Evolutionary conservation across 1,140 invertebrate genomes (phyloP).

Genomic region (Batillaria attramentaria): DNA sequence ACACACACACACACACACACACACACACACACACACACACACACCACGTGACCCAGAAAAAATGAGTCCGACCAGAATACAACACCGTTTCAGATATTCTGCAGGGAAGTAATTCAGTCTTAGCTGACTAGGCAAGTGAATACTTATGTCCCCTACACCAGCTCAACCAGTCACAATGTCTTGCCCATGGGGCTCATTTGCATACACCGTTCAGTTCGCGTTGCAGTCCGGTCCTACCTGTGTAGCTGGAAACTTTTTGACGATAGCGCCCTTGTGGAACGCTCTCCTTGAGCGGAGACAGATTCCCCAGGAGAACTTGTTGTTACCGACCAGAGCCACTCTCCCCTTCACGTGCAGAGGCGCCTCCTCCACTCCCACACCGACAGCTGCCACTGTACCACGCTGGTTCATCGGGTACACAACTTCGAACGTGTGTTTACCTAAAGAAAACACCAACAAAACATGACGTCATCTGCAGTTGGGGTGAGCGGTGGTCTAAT

Average conservation of each 20-base stretch:
- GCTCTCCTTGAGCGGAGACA: slow-evolving; percentile 21
- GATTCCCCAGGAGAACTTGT: slow-evolving; percentile 43
- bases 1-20: background rate
- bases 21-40: slow-evolving; percentile 18
- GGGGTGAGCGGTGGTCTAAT: too few species aligned
- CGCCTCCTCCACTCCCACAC: slow-evolving; percentile 39
- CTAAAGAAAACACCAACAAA: slow-evolving; percentile 13
- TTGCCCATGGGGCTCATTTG: too few species aligned
- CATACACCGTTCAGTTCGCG: too few species aligned
- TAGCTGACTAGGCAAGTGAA: too few species aligned
- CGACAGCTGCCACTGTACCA: slow-evolving; percentile 40
- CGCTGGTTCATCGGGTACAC: slow-evolving; percentile 38
- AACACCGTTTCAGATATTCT: background rate
- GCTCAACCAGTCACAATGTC: background rate
- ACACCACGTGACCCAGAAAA: background rate
- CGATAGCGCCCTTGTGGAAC: slow-evolving; percentile 11
- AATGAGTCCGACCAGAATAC: background rate
- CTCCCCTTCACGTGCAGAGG: slow-evolving; percentile 41
- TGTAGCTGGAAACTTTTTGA: slow-evolving; percentile 31
- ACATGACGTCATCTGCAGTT: background rate
- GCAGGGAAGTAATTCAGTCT: background rate
- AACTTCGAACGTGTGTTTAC: slow-evolving; percentile 50
- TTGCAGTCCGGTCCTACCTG: slow-evolving; percentile 9
- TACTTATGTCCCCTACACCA: too few species aligned
- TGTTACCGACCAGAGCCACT: slow-evolving; percentile 40